Base-by-base conservation (phyloP, 2,797 vertebrate genomes). In the Macroramphosus scolopax region DNA sequence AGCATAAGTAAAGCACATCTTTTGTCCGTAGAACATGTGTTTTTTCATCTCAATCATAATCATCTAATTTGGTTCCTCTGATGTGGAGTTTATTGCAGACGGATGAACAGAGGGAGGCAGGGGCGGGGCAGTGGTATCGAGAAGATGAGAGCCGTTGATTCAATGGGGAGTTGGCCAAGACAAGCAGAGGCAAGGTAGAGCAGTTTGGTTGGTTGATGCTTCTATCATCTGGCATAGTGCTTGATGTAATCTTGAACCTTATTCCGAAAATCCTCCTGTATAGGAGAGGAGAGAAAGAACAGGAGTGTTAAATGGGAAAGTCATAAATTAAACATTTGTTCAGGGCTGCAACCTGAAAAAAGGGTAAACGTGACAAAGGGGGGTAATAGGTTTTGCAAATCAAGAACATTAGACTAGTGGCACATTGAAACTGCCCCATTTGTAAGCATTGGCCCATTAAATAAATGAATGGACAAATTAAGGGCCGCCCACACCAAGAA, bases 171-270 rank as follows among this genome's bases (percentile, higher is more conserved):
- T 69, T 57, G 62, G 73, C 76, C 71, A 52, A 59, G 66, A 52
- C 41, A 71, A 78, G 75, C 68, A 46, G 77, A 79, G 78, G 78
- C 77, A 69, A 78, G 70, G 72, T 75, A 46, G 78, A 82, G 82
- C 66, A 56, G 80, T 77, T 78, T 68, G 61, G 78, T 64, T 68
- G 76, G 60, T 72, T 75, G 77, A 55, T 72, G 51, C 72, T 67
- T 78, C 81, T 91, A 96, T 98, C 95, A 99, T 98, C 96, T 99
- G 60, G 96, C 95, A 1, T 96, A 98, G 72, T 88, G 90, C 82
- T 93, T 95, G 85, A 99, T 97, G 91, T 95, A 99, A 87, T 99
- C 95, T 63, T 98, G 94, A 86, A 99, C 96, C 81, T 98, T 98
- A 85, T 64, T 94, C 56, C 94, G 92, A 52, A 98, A 98, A 73